Base-by-base conservation (phyloP, 2,113 vertebrate species). In the Bambusicola thoracicus region DNA sequence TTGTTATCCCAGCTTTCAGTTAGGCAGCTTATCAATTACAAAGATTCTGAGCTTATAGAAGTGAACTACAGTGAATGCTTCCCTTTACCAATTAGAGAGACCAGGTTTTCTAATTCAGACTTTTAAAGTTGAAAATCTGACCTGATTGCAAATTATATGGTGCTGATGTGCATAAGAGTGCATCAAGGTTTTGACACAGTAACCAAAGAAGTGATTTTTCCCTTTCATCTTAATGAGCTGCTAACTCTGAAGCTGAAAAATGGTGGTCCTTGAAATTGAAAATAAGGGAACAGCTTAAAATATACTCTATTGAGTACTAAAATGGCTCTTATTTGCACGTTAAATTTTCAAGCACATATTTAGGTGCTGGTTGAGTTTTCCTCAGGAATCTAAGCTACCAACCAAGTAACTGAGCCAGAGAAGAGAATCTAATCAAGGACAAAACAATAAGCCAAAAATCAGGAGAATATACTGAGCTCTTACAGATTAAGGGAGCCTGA, bases 231-330 rank as follows among this genome's bases (percentile, higher is more conserved):
- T 55, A 92, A 43, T 65, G 53, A 40, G 25, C 27, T 86, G 61
- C 61, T 90, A 89, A 73, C 24, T 79, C 83, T 87, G 66, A 82
- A 91, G 87, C 44, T 81, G 74, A 89, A 84, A 93, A 93, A 79
- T 41, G 43, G n/a, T 48, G 70, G 40, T 41, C 84, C 0, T 0
- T 56, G 36, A 72, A 41, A 73, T 5, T 66, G 70, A 79, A 95
- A 89, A 92, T 14, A 78, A 3, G 84, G 10, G 19, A 46, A n/a
- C 29, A 89, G 16, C 32, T 58, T 59, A 43, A 92, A 89, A 85
- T 44, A 73, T 69, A 59, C 59, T 34, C 6, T 59, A 36, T 2
- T 66, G 38, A 87, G 69, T 65, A 61, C 20, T 61, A 87, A 94
- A 90, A 59, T 51, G 7, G 58, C 40, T 25, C 53, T 12, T 44